A percentile compares a stretch with the other conserved stretches of the same genome.
These are phyloP conservation scores for Atrina japonica DNA, from an alignment of 2,888 invertebrate genomes.

Conservation along the genomic window DNA sequence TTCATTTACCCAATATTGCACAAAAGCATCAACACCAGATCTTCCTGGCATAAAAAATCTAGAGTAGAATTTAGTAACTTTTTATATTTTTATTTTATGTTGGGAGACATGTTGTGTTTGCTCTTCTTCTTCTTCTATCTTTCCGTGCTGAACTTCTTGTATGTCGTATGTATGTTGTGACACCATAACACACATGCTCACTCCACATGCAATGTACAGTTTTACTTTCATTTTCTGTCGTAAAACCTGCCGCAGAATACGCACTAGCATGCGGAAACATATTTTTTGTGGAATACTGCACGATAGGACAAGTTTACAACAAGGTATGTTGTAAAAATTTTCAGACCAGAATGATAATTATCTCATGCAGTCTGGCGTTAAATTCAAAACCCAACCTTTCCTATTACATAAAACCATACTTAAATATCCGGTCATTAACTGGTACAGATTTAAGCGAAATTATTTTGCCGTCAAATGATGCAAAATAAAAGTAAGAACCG, in stretches of 20 bases:
- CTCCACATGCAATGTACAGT: too few species aligned
- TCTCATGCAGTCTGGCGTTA: neutral
- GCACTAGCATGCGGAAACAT: too few species aligned
- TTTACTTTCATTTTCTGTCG: too few species aligned
- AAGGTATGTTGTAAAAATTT: too few species aligned
- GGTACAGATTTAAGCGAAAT: neutral
- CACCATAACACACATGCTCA: too few species aligned
- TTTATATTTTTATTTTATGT: constrained; percentile 14
- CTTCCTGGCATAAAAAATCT: constrained; percentile 12
- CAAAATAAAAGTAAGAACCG: neutral
- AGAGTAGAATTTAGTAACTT: constrained; percentile 20
- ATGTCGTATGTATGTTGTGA: too few species aligned
- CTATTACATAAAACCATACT: neutral
- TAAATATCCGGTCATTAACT: neutral
- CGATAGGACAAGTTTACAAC: too few species aligned
- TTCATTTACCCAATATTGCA: neutral
- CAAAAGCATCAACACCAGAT: constrained; percentile 18
- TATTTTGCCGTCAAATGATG: neutral
- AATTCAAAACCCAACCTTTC: neutral
- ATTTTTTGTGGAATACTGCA: too few species aligned
- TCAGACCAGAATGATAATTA: too few species aligned
- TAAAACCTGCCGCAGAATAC: too few species aligned
- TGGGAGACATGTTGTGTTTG: too few species aligned
- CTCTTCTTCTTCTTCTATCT: constrained; percentile 6
- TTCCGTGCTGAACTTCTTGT: neutral